Evolutionary conservation across 2,888 invertebrate species (phyloP), one percentile per base, ranked within the genome.

Genomic region (Orthosia cruda): DNA sequence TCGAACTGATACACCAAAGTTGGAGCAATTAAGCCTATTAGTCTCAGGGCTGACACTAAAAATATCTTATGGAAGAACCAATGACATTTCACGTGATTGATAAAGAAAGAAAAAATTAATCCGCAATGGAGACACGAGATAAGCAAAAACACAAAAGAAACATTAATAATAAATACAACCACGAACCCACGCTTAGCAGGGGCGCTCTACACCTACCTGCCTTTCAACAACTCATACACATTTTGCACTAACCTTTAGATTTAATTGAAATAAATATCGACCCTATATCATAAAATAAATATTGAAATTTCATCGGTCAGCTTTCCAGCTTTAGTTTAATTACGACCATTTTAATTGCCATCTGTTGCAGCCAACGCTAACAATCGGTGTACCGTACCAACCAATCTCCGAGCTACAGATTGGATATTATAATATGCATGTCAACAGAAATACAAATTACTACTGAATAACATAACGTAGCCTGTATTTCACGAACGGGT

Each of bases 351-450:
- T 63, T 78, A 71, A 79, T 71, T 79, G 50, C 13, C 26, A 9
- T 32, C 20, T 70, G 26, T 20, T 49, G 26, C 20, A 58, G 32
- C 2, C 9, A 52, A 40, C 26, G 52, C 49, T 40, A 15, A 49
- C 20, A 50, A n/a, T 58, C 45, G 4, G 16, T 16, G 49, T 20
- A 13, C 20, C 13, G 58, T 58, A 23, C 32, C n/a, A 26, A 5
- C 54, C 66, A 74, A 81, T 74, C 40, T 52, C 40, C 13, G 52
- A 49, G 40, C 54, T 11, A 23, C 61, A 81, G 62, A 66, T 81
- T 77, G 81, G 50, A 57, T 49, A 65, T 74, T 80, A 40, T 18
- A 65, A 61, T 57, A 81, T 74, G 66, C 62, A 77, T 40, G 81
- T 18, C 47, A 57, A 61, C 20, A 40, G 13, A 47, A 47, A 66